Evolutionary conservation across 2,113 vertebrate species (phyloP).

Genomic region (Otolemur garnettii): DNA sequence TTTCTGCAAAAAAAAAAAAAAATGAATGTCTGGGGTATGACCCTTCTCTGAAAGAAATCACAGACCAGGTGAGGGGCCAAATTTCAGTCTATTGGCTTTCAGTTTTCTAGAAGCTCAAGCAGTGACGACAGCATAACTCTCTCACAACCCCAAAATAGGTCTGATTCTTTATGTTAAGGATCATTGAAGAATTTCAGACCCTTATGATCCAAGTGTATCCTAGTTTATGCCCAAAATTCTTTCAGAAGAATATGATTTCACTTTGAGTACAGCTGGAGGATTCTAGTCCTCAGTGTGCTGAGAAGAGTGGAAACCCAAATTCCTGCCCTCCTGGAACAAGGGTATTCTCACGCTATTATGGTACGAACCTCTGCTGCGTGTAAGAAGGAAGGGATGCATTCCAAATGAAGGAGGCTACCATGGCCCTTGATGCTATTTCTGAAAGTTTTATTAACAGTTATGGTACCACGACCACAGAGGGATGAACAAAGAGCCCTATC

Average conservation of each 20-base stretch:
- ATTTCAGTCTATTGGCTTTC: not conserved
- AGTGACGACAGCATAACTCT: not conserved
- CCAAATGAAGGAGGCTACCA: not conserved
- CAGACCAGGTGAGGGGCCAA: not conserved
- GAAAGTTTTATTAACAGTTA: not conserved
- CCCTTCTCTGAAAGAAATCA: conserved; percentile 15
- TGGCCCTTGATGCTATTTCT: conserved; percentile 20
- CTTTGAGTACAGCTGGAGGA: not conserved
- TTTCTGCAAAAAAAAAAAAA: not conserved
- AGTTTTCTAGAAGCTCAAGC: not conserved
- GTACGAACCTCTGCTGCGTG: not conserved
- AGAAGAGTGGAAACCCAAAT: not conserved
- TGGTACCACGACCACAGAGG: not conserved
- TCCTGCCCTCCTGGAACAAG: not conserved
- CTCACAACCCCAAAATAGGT: not conserved
- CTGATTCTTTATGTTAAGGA: conserved; percentile 6
- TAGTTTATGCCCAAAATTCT: not conserved
- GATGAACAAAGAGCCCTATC: not conserved
- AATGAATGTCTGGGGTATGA: not conserved
- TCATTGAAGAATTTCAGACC: not conserved
- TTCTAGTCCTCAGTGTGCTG: conserved; percentile 3
- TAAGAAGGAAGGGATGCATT: not conserved
- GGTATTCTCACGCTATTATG: not conserved
- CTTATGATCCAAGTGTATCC: not conserved
- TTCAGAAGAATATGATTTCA: conserved; percentile 21